phyloP scores from a whole-genome alignment of 2,797 vertebrate species.

The Sebastes cheni region DNA sequence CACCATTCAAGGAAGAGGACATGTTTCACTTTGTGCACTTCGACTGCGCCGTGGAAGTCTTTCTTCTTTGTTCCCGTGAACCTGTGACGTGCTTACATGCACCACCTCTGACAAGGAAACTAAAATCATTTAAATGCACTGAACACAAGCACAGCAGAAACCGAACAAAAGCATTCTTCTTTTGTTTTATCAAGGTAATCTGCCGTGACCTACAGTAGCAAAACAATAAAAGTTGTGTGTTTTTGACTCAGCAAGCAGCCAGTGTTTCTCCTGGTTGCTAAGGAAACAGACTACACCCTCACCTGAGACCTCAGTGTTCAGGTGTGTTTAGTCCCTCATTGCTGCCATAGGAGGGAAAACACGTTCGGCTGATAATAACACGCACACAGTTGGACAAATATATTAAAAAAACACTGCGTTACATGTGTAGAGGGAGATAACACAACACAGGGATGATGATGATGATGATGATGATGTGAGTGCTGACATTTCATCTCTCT shows the following conservation, averaged over 20 bases:
- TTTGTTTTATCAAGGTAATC: constrained; percentile 32
- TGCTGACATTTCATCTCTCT: constrained; percentile 31
- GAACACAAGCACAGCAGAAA: not conserved
- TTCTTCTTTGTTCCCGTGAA: constrained; percentile 42
- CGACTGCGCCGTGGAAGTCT: constrained; percentile 5
- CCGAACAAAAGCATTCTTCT: constrained; percentile 12
- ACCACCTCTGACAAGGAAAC: constrained; percentile 23
- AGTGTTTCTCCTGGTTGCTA: constrained; percentile 61
- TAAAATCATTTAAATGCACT: constrained; percentile 23
- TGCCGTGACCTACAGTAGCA: constrained; percentile 20
- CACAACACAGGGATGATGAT: not conserved
- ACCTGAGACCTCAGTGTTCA: constrained; percentile 64
- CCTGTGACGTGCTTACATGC: constrained; percentile 17
- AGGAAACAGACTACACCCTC: constrained; percentile 60
- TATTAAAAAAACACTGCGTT: not conserved
- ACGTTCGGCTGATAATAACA: constrained; percentile 29
- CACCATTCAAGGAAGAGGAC: not conserved
- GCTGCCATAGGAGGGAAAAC: constrained; percentile 41
- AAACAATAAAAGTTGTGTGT: constrained; percentile 41
- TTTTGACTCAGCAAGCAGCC: constrained; percentile 23
- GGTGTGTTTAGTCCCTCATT: constrained; percentile 62
- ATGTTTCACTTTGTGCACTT: constrained; percentile 26
- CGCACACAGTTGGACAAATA: not conserved
- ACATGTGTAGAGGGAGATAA: constrained; percentile 1
- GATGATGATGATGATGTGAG: not conserved